phyloP scores from a whole-genome alignment of 2,797 vertebrate species.

The Microctenopoma lineatum region DNA sequence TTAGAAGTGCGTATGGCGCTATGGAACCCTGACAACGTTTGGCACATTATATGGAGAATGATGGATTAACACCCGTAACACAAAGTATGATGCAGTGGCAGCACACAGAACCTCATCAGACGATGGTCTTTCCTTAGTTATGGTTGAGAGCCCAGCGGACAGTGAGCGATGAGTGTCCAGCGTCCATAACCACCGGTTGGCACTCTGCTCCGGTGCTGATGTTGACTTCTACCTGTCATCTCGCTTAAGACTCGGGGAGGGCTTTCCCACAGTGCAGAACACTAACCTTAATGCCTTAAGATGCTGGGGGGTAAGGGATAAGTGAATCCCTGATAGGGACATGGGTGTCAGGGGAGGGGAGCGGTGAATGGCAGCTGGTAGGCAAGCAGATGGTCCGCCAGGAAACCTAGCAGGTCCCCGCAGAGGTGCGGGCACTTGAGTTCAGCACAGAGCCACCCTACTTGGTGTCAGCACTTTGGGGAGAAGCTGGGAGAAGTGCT shows the following conservation, averaged over 20 bases:
- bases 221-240: slow-evolving; percentile 34
- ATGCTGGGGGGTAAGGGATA: not conserved
- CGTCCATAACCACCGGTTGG: slow-evolving; percentile 27
- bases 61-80: no score
- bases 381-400: slow-evolving; percentile 54
- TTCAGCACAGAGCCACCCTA: slow-evolving; percentile 50
- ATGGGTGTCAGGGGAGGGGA: not conserved
- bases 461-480: slow-evolving; percentile 68
- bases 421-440: slow-evolving; percentile 48
- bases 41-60: not conserved
- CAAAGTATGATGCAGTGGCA: not conserved
- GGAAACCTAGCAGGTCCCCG: slow-evolving; percentile 42
- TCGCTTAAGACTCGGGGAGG: slow-evolving; percentile 22
- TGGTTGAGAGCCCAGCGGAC: slow-evolving; percentile 17
- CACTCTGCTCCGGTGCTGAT: slow-evolving; percentile 36
- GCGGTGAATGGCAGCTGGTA: slow-evolving; percentile 46
- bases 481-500: slow-evolving; percentile 70
- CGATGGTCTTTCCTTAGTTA: slow-evolving; percentile 8
- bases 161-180: slow-evolving; percentile 11
- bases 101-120: not conserved
- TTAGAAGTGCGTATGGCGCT: not conserved
- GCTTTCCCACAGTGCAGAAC: slow-evolving; percentile 19
- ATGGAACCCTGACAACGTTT: not conserved
- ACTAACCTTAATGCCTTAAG: slow-evolving; percentile 1
- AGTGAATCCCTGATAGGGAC: slow-evolving; percentile 9